These are phyloP conservation scores for Alligator sinensis DNA, from an alignment of 2,113 vertebrate genomes.

Conservation along the genomic window DNA sequence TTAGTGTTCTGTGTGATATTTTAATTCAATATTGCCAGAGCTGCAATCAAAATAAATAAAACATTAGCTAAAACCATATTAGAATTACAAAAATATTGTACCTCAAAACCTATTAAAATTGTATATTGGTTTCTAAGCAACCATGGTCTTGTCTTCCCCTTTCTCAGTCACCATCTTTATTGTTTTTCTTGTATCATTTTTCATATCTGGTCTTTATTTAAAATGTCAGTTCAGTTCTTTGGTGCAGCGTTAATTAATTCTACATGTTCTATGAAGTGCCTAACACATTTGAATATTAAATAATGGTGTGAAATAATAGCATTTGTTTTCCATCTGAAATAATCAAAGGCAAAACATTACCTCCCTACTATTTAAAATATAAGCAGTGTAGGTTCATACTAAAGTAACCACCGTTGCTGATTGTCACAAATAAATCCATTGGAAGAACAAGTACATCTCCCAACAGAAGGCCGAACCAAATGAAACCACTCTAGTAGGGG, in stretches of 20 bases:
- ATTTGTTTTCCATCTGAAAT: slow-evolving; percentile 21
- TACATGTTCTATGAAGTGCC: slow-evolving; percentile 17
- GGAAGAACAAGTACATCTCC: slow-evolving; percentile 61
- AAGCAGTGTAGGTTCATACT: slow-evolving; percentile 6
- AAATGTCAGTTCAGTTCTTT: slow-evolving; percentile 1
- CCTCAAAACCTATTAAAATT: slow-evolving; percentile 34
- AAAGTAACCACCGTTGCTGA: slow-evolving; percentile 44
- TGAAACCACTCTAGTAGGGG: slow-evolving; percentile 29
- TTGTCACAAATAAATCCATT: not conserved
- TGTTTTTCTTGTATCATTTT: slow-evolving; percentile 51
- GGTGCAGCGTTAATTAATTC: slow-evolving; percentile 44
- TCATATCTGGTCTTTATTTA: not conserved
- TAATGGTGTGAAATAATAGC: slow-evolving; percentile 18
- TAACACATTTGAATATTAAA: slow-evolving; percentile 48
- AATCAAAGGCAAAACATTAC: slow-evolving; percentile 40
- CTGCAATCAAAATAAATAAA: slow-evolving; percentile 36
- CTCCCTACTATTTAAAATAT: not conserved
- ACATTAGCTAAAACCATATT: slow-evolving; percentile 30
- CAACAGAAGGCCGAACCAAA: slow-evolving; percentile 48
- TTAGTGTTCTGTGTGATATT: not conserved
- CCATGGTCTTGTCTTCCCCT: not conserved
- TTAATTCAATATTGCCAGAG: slow-evolving; percentile 24
- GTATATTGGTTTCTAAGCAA: slow-evolving; percentile 33
- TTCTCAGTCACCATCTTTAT: not conserved
- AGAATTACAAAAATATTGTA: slow-evolving; percentile 29